Base-by-base conservation (phyloP, 2,113 vertebrate species). In the Aptenodytes patagonicus region DNA sequence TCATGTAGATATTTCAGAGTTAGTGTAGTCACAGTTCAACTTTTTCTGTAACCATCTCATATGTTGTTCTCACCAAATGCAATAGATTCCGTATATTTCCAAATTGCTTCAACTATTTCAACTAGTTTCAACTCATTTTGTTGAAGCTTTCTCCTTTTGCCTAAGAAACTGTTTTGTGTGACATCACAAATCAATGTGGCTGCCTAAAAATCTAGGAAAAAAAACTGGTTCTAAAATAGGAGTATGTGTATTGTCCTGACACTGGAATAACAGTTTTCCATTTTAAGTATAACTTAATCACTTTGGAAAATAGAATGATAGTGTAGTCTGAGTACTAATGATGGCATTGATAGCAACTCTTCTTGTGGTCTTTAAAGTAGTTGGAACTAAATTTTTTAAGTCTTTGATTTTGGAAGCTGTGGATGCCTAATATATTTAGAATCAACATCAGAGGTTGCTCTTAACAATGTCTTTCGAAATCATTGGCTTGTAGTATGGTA, bases 201-300 rank as follows among this genome's bases (percentile, higher is more conserved):
- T 24, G 19, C 44, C 20, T 83, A 40, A 80, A 93, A 89, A 17
- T 60, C 5, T 36, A 12, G 10, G n/a, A n/a, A 3, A 7, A 79
- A 70, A 83, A 73, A 7, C 40, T 47, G 5, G 11, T 92, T 69
- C 52, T 68, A 13, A 60, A 38, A 24, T 44, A 11, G 32, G 12
- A 68, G 8, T 70, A 22, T 0, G 0, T 31, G 6, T 87, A 13
- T 60, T 76, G 11, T 83, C 31, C 49, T 71, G 47, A 44, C 31
- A 34, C 16, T 52, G 7, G 12, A 69, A 38, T 79, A 54, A 47
- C 12, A 52, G 21, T 38, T 92, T 87, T 79, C 29, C 4, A 6
- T 79, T 91, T 76, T 31, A 64, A 64, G 20, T 12, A 4, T 36
- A 32, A 22, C 13, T 1, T 51, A 32, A 40, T 7, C 1, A 1